A percentile compares a stretch with the other conserved stretches of the same genome.
Evolutionary conservation across 2,113 vertebrate genomes (phyloP).

Genomic region (Psilopsiagon aurifrons): DNA sequence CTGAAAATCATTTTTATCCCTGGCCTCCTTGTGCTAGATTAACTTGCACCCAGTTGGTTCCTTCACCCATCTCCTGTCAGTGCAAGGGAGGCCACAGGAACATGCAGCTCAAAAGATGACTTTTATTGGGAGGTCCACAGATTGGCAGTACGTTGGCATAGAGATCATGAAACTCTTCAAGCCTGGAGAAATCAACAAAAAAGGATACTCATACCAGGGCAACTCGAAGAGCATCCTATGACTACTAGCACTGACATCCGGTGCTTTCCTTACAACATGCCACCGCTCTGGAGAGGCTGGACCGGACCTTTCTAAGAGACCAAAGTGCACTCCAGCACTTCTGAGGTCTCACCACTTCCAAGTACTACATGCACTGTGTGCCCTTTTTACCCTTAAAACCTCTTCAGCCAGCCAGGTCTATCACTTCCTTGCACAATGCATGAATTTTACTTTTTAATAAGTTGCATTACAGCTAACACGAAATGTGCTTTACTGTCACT

Average conservation of each 20-base stretch:
- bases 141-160: neutral
- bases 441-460: conserved; percentile 11
- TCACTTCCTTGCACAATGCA: neutral
- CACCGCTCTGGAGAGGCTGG: neutral
- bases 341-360: neutral
- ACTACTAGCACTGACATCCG: neutral
- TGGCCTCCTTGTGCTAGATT: neutral
- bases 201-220: neutral
- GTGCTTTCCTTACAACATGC: fast-evolving
- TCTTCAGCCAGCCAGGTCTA: neutral
- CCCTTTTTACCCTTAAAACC: neutral
- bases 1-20: neutral
- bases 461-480: neutral
- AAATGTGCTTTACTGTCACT: neutral
- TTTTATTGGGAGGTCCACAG: neutral
- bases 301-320: neutral
- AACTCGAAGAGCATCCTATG: neutral
- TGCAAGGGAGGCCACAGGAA: neutral
- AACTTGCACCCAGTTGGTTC: neutral
- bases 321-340: neutral
- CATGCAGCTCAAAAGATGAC: fast-evolving
- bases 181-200: neutral
- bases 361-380: fast-evolving
- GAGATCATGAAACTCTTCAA: neutral
- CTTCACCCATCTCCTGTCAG: neutral